Evolutionary conservation across 2,888 invertebrate genomes (phyloP), one percentile per base, ranked within the genome.

Genomic region (Acrocyrtus sp.): DNA sequence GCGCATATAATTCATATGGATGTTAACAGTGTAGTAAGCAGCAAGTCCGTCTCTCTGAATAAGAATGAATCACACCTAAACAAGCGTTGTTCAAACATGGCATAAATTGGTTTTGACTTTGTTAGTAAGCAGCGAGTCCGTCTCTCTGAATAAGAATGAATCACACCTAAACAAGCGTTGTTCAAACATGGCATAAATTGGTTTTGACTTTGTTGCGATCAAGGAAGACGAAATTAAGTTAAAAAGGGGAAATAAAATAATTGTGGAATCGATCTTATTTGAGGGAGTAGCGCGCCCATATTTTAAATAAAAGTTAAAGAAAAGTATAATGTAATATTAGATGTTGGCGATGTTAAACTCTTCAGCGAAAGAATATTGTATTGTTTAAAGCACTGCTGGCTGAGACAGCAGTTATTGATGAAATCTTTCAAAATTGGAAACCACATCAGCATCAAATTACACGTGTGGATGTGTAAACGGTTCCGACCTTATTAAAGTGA

Each of bases 51-150:
- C 62, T 62, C 43, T 53, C 47, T 43, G 53, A 54, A 65, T 54
- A 47, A 62, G 53, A 62, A 43, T 62, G 62, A 62, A 62, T 62
- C 53, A 62, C n/a, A n/a, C n/a, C n/a, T n/a, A n/a, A n/a, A 51
- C 51, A 53, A 62, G 45, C 62, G n/a, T 53, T 53, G 51, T 62
- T 62, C 43, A 53, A 62, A 62, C 62, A 62, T 62, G 62, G 62
- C 41, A 53, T 53, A 43, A 62, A 19, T 53, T 41, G 41, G n/a
- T n/a, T 51, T 51, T 4, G 21, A 39, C 27, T 12, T 21, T 47
- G 60, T 41, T 60, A 60, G 29, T 39, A 53, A n/a, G n/a, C n/a
- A n/a, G n/a, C n/a, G n/a, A n/a, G n/a, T 65, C 22, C 51, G 62
- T 41, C 62, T 62, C 43, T 53, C 47, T 43, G 53, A 54, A 65